Conservation (phyloP, 2,113 vertebrate species). For the Psettodes erumei region DNA sequence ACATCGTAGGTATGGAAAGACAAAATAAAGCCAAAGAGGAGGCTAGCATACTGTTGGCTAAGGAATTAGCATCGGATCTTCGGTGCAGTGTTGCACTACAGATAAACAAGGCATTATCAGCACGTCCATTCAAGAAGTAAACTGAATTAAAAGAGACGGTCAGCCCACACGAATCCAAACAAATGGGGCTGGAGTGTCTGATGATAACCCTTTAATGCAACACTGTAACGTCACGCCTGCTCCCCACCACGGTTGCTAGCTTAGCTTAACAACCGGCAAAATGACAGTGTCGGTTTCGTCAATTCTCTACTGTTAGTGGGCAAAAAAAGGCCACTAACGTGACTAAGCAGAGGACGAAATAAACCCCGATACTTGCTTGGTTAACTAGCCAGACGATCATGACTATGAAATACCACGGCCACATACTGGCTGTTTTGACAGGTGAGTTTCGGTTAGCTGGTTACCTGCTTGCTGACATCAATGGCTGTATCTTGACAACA, state of each 20-base stretch:
- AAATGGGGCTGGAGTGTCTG: background rate
- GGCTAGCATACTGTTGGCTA: constrained; percentile 28
- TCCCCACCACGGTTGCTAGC: background rate
- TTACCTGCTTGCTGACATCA: constrained; percentile 35
- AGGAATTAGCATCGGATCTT: background rate
- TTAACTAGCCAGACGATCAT: background rate
- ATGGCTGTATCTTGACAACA: constrained; percentile 30
- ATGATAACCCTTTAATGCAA: constrained; percentile 15
- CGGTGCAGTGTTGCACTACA: background rate
- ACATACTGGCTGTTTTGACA: constrained; percentile 52
- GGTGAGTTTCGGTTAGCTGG: constrained; percentile 45
- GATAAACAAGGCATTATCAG: background rate
- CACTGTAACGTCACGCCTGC: background rate
- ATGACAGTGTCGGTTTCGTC: constrained; percentile 15
- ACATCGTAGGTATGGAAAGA: background rate
- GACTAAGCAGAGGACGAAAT: background rate
- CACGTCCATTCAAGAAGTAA: background rate
- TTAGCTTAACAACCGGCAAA: constrained; percentile 49
- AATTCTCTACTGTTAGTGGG: background rate
- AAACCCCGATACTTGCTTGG: background rate
- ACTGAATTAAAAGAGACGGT: background rate
- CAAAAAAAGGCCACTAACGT: background rate
- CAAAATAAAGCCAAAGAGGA: background rate
- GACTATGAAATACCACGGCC: constrained; percentile 23
- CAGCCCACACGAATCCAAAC: background rate